Conservation (phyloP, 1,140 invertebrate species). For the Armadillidium nasatum region DNA sequence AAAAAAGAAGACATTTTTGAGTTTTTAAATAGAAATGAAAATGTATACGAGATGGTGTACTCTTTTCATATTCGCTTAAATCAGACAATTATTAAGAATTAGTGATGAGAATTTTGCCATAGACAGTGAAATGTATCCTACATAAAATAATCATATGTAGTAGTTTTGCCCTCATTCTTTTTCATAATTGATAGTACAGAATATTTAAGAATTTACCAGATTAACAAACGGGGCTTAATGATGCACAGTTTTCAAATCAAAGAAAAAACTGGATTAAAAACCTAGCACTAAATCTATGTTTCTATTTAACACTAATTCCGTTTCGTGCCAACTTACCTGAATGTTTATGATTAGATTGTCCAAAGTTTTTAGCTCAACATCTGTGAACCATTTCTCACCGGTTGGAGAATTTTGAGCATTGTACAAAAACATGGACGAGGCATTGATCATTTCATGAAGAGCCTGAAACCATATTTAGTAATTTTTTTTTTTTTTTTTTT, state of each 20-base stretch:
- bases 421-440: slow-evolving; percentile 23
- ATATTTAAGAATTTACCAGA: no score
- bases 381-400: slow-evolving; percentile 17
- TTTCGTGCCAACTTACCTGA: slow-evolving; percentile 5
- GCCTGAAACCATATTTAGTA: slow-evolving; percentile 21
- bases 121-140: no score
- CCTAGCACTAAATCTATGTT: not conserved
- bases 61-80: no score
- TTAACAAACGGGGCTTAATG: no score
- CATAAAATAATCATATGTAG: not conserved
- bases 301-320: not conserved
- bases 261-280: not conserved
- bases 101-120: no score
- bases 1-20: no score
- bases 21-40: no score
- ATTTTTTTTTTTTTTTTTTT: not conserved
- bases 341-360: slow-evolving; percentile 25
- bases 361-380: slow-evolving; percentile 26
- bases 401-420: slow-evolving; percentile 14
- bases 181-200: not conserved
- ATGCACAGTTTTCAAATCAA: no score
- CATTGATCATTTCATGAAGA: slow-evolving; percentile 25
- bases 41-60: no score
- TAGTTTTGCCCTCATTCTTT: not conserved
- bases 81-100: no score